Evolutionary conservation across 2,888 invertebrate species (phyloP).

Genomic region (Axea sp.): DNA sequence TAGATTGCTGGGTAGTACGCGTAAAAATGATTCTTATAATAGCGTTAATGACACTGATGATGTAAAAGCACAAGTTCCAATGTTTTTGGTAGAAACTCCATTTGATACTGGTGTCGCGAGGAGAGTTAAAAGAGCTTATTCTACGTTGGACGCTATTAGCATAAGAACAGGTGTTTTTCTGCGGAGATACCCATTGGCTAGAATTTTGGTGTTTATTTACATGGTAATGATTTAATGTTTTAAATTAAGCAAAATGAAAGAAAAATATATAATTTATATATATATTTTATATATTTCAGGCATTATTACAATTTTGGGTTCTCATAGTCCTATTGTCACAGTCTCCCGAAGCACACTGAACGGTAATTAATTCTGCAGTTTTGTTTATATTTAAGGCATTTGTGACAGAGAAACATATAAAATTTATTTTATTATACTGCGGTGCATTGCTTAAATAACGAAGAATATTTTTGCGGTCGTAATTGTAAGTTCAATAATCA

Average conservation of each 20-base stretch:
- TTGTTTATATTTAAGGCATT: too few relatives aligned
- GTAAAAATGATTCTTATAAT: conserved; percentile 81
- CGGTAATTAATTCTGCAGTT: neutral
- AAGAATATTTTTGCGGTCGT: conserved; percentile 39
- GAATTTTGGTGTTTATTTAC: conserved; percentile 90
- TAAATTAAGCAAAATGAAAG: too few relatives aligned
- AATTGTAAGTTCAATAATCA: conserved; percentile 15
- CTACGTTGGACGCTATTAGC: conserved; percentile 88
- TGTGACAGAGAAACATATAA: conserved; percentile 39
- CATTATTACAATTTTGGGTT: conserved; percentile 77
- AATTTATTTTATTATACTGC: conserved; percentile 42
- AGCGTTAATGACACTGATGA: conserved; percentile 85
- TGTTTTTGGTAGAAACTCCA: conserved; percentile 87
- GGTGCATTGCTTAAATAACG: conserved; percentile 27
- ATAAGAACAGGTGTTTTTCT: conserved; percentile 89
- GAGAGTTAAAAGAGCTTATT: conserved; percentile 88
- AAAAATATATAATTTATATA: too few relatives aligned
- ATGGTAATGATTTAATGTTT: conserved; percentile 82
- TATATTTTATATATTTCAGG: conserved; percentile 66
- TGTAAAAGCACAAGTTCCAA: conserved; percentile 85
- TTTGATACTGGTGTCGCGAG: conserved; percentile 88
- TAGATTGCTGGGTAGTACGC: conserved; percentile 81
- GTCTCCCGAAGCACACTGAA: conserved; percentile 75
- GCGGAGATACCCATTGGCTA: conserved; percentile 89
- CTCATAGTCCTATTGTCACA: conserved; percentile 75